These are phyloP conservation scores for Hybognathus amarus DNA, from an alignment of 2,797 vertebrate species.

Conservation along the genomic window DNA sequence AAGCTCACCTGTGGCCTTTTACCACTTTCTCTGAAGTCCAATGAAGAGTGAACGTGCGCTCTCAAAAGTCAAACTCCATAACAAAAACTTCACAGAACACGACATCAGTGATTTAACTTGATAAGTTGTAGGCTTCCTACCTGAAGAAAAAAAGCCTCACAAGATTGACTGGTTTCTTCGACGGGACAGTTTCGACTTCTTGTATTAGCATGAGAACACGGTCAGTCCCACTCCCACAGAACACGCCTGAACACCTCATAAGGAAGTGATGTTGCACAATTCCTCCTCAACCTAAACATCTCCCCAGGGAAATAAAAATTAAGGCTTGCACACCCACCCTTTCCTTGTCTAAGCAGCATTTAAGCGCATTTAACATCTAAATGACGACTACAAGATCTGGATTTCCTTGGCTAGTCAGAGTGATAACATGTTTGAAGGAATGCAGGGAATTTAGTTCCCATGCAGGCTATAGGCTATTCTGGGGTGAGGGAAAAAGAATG, in stretches of 20 bases:
- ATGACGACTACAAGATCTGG: background rate
- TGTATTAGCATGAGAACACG: background rate
- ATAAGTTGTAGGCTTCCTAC: background rate
- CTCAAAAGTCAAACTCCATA: background rate
- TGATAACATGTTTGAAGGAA: background rate
- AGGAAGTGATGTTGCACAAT: conserved; percentile 60
- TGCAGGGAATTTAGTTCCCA: conserved; percentile 1
- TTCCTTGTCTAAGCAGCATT: background rate
- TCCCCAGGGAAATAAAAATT: background rate
- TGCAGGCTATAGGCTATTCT: background rate
- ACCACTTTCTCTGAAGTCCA: background rate
- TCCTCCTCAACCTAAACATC: background rate
- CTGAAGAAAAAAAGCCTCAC: background rate
- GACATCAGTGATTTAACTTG: background rate
- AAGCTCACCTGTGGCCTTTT: conserved; percentile 41
- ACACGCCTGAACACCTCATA: conserved; percentile 56
- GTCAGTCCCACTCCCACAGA: conserved; percentile 7
- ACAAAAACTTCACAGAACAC: background rate
- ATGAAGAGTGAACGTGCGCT: background rate
- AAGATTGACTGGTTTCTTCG: background rate
- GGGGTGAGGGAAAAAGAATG: background rate
- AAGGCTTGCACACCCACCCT: background rate
- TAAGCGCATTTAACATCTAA: background rate
- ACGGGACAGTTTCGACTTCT: conserved; percentile 10
- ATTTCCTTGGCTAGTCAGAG: background rate